Conservation (phyloP, 2,888 invertebrate species). For the Troides helena region DNA sequence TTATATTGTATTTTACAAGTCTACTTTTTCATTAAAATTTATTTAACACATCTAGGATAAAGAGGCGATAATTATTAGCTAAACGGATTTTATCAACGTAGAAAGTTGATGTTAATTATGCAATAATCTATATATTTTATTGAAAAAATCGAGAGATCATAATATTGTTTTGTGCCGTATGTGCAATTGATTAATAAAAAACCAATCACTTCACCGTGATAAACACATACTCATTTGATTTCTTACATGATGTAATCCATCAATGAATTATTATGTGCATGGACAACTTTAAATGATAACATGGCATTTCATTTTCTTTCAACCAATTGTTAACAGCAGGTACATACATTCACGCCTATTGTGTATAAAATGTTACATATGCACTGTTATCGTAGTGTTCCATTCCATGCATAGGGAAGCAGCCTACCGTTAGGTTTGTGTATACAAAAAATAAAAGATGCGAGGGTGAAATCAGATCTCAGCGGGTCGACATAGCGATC, state of each 20-base stretch:
- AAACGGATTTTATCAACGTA: no score
- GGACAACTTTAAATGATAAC: background rate
- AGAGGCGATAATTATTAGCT: no score
- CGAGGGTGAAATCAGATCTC: conserved; percentile 61
- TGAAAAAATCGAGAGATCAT: no score
- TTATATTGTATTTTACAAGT: no score
- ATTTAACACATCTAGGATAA: no score
- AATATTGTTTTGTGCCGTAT: no score
- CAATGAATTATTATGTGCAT: no score
- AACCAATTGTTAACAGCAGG: conserved; percentile 11
- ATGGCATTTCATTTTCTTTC: background rate
- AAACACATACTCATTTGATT: background rate
- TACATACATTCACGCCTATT: conserved; percentile 15
- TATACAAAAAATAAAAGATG: conserved; percentile 59
- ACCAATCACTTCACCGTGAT: background rate
- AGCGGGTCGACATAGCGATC: conserved; percentile 1
- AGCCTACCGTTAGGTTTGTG: conserved; percentile 65
- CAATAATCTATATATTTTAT: no score
- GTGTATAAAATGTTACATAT: conserved; percentile 16
- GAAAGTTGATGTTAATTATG: no score
- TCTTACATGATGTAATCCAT: background rate
- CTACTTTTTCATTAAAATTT: no score
- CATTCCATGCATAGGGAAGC: conserved; percentile 53
- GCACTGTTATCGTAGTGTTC: conserved; percentile 36
- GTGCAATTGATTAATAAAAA: no score